A percentile compares a stretch with the other conserved stretches of the same genome.
These are phyloP conservation scores for Cryptus viduatorius DNA, from an alignment of 2,888 invertebrate genomes.

Conservation along the genomic window DNA sequence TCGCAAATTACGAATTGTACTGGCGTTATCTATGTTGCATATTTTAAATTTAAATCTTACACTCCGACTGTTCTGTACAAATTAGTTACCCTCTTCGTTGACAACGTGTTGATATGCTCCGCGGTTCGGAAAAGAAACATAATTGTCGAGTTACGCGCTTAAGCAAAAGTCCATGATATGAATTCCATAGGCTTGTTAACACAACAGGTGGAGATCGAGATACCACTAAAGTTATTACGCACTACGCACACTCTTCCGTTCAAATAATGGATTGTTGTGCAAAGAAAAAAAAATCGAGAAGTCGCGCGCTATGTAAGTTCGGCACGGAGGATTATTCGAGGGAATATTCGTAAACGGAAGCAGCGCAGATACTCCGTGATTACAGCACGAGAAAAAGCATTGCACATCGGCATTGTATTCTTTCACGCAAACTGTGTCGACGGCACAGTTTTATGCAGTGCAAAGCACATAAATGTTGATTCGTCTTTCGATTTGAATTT, in stretches of 20 bases:
- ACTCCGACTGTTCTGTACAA: neutral
- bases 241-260: slow-evolving; percentile 33
- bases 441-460: neutral
- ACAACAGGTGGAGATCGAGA: slow-evolving; percentile 14
- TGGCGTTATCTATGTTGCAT: neutral
- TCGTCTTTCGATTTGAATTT: too few species aligned
- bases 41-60: slow-evolving; percentile 1
- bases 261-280: slow-evolving; percentile 8
- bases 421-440: neutral
- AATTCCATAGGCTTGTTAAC: slow-evolving; percentile 38
- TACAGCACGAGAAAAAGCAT: neutral
- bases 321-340: neutral
- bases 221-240: slow-evolving; percentile 44
- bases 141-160: slow-evolving; percentile 30
- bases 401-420: neutral
- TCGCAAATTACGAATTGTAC: neutral
- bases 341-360: slow-evolving; percentile 6
- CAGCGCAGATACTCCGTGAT: neutral
- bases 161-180: slow-evolving; percentile 31
- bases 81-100: slow-evolving; percentile 1
- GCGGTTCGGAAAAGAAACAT: neutral
- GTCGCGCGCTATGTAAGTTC: neutral
- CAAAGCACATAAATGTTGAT: neutral
- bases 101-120: slow-evolving; percentile 4
- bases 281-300: slow-evolving; percentile 13